Evolutionary conservation across 2,797 vertebrate genomes (phyloP).

Genomic region (Hydrophis major): DNA sequence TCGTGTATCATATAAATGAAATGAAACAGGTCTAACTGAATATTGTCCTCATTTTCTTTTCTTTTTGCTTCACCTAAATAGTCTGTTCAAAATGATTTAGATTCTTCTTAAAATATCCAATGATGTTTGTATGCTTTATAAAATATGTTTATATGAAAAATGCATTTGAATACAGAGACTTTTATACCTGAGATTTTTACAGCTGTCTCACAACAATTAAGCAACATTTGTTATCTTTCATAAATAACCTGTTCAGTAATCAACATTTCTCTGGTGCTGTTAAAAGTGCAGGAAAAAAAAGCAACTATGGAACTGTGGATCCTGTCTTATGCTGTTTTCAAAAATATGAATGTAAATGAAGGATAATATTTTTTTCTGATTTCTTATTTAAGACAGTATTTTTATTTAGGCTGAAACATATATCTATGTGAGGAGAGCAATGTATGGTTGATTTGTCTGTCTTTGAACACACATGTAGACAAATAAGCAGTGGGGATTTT

Average conservation of each 20-base stretch:
- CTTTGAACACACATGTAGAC: background rate
- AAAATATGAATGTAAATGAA: slow-evolving; percentile 25
- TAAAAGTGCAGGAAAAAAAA: background rate
- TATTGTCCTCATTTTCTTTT: background rate
- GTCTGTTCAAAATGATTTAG: slow-evolving; percentile 19
- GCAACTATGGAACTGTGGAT: slow-evolving; percentile 22
- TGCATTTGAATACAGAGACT: slow-evolving; percentile 61
- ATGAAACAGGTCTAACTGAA: background rate
- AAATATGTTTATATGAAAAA: slow-evolving; percentile 56
- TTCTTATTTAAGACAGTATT: background rate
- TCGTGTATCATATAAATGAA: slow-evolving; percentile 12
- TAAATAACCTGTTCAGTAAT: slow-evolving; percentile 58
- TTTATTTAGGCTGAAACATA: slow-evolving; percentile 15
- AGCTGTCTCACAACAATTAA: slow-evolving; percentile 48
- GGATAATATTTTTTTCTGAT: slow-evolving; percentile 2
- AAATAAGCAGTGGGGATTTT: background rate
- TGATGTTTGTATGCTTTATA: slow-evolving; percentile 57
- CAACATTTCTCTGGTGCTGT: slow-evolving; percentile 58
- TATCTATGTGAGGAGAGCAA: background rate
- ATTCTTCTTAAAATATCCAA: slow-evolving; percentile 43
- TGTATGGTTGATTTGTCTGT: background rate
- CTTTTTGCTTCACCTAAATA: slow-evolving; percentile 44
- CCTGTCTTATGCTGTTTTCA: slow-evolving; percentile 46
- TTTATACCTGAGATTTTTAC: slow-evolving; percentile 69
- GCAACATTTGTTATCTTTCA: slow-evolving; percentile 57